These are phyloP conservation scores for Margaritifera margaritifera DNA, from an alignment of 2,888 invertebrate genomes.

Conservation along the genomic window DNA sequence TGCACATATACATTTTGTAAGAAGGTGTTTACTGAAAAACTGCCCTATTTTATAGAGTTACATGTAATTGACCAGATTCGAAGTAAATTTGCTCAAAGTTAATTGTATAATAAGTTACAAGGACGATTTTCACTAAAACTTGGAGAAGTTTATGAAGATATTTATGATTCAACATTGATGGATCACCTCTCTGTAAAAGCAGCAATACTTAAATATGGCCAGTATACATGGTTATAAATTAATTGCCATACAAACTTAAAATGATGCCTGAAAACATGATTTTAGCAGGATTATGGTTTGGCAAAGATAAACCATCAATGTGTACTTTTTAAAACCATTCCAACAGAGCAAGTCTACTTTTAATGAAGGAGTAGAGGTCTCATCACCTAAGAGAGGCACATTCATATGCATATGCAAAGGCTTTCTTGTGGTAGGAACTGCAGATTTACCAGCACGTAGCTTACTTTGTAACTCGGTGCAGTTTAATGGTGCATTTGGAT, in stretches of 20 bases:
- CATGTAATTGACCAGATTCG: slow-evolving; percentile 9
- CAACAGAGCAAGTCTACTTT: not conserved
- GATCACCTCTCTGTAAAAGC: slow-evolving; percentile 16
- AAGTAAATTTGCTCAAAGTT: slow-evolving; percentile 13
- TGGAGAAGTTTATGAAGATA: slow-evolving; percentile 11
- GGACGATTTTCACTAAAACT: slow-evolving; percentile 6
- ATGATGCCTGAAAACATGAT: slow-evolving; percentile 22
- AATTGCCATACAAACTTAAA: slow-evolving; percentile 16
- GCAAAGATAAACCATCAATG: not conserved
- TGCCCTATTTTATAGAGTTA: slow-evolving; percentile 13
- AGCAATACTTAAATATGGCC: slow-evolving; percentile 19
- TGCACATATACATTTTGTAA: slow-evolving; percentile 3
- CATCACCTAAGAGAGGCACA: slow-evolving; percentile 4
- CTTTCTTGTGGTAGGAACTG: slow-evolving; percentile 12
- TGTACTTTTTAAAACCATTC: slow-evolving; percentile 11
- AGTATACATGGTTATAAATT: slow-evolving; percentile 20
- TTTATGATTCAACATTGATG: slow-evolving; percentile 28
- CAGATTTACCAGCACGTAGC: slow-evolving; percentile 15
- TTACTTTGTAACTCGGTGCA: slow-evolving; percentile 16
- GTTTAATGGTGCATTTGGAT: slow-evolving; percentile 18
- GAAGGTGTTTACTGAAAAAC: not conserved
- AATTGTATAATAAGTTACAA: slow-evolving; percentile 11
- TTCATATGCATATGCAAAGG: slow-evolving; percentile 3
- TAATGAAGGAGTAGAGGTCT: slow-evolving; percentile 3
- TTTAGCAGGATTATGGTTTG: slow-evolving; percentile 14